Percentiles rank a stretch among this genome's conserved stretches.
Evolutionary conservation across 2,888 invertebrate genomes (phyloP).

Genomic region (Eupsilia transversa): DNA sequence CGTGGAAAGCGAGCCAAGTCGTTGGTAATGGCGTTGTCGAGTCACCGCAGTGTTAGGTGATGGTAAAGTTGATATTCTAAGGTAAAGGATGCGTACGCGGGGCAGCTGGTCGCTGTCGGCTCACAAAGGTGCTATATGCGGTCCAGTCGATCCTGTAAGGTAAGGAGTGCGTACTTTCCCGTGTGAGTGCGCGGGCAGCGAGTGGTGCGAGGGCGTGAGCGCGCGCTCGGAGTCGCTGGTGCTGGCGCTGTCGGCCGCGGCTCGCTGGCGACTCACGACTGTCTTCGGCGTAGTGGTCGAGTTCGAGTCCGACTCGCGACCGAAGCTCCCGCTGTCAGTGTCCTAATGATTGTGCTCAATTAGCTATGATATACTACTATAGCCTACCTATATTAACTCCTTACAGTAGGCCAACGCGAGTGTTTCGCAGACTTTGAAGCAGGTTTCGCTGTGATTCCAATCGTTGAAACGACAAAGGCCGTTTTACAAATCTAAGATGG

Average conservation of each 20-base stretch:
- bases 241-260: conserved; percentile 84
- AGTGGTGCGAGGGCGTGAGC: conserved; percentile 87
- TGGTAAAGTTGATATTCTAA: conserved; percentile 1
- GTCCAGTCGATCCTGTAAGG: conserved; percentile 4
- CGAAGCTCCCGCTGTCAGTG: conserved; percentile 91
- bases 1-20: conserved; percentile 72
- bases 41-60: background rate
- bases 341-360: conserved; percentile 74
- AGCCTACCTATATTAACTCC: conserved; percentile 17
- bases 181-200: conserved; percentile 71
- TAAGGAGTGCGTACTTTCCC: conserved; percentile 60
- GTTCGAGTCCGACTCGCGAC: conserved; percentile 94
- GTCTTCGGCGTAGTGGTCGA: conserved; percentile 94
- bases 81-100: background rate
- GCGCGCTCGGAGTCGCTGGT: conserved; percentile 91
- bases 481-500: background rate
- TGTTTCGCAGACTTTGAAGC: background rate
- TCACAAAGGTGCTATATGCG: background rate
- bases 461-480: background rate
- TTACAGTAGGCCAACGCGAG: background rate
- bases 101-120: conserved; percentile 72
- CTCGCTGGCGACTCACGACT: conserved; percentile 91
- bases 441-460: background rate
- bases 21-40: background rate
- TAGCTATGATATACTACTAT: conserved; percentile 45